These are phyloP conservation scores for Tapera naevia DNA, from an alignment of 2,797 vertebrate genomes.

Conservation along the genomic window DNA sequence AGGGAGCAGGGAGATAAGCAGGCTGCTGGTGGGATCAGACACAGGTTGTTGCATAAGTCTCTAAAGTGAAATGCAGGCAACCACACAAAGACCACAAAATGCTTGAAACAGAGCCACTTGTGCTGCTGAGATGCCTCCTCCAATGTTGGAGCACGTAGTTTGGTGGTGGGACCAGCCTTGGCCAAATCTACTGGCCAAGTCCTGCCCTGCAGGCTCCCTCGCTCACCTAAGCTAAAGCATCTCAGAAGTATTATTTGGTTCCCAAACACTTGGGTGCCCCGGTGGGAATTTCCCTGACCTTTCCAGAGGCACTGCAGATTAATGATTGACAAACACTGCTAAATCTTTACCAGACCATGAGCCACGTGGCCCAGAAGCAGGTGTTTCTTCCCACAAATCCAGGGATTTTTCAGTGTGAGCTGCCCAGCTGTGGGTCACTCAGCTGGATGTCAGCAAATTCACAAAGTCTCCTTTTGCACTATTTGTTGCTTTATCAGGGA, in stretches of 20 bases:
- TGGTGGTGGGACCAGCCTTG: background rate
- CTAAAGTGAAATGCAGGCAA: background rate
- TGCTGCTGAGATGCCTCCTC: background rate
- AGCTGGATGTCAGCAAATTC: background rate
- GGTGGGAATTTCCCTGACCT: background rate
- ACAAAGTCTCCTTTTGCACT: background rate
- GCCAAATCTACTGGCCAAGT: fast-evolving
- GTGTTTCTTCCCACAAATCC: background rate
- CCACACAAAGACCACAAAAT: background rate
- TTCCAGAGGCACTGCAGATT: background rate
- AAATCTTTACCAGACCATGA: constrained; percentile 20
- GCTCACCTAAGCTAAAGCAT: background rate
- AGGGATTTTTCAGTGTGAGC: background rate
- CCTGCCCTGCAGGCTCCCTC: background rate
- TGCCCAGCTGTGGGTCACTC: background rate
- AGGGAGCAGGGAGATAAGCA: background rate
- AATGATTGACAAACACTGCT: constrained; percentile 13
- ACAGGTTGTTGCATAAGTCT: background rate
- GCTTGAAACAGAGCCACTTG: background rate
- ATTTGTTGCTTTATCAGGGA: background rate
- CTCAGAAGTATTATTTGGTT: background rate
- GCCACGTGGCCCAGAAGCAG: background rate
- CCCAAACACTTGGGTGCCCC: background rate
- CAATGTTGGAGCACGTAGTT: fast-evolving
- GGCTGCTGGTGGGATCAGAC: background rate